Evolutionary conservation across 2,797 vertebrate genomes (phyloP).

Genomic region (Sebastes kiyomatsui): DNA sequence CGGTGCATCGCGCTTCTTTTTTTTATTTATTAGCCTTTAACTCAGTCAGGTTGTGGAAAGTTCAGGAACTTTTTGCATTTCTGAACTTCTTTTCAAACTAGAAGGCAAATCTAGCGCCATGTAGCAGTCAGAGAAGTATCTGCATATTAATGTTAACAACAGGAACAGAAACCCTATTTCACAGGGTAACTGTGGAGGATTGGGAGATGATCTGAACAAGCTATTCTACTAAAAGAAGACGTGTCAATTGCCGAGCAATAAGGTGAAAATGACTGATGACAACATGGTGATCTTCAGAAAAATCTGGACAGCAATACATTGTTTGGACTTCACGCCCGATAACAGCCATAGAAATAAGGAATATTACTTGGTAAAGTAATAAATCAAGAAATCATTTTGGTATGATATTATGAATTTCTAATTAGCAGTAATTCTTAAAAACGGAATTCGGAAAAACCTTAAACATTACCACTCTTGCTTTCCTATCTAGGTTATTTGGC

Average conservation of each 20-base stretch:
- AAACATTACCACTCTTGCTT: background rate
- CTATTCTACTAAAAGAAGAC: background rate
- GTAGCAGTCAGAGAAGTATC: no score
- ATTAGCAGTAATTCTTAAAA: background rate
- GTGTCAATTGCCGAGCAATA: background rate
- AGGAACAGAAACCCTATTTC: no score
- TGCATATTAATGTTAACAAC: background rate
- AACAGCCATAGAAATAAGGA: no score
- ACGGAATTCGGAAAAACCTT: background rate
- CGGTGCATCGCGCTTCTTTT: background rate
- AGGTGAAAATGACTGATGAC: no score
- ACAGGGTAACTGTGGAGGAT: background rate
- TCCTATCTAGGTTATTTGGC: background rate
- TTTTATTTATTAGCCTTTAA: slow-evolving; percentile 4
- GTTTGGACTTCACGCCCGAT: no score
- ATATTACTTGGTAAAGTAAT: no score
- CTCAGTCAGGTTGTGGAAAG: background rate
- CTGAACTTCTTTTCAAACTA: background rate
- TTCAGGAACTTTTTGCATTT: background rate
- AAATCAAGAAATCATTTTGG: no score
- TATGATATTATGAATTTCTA: no score
- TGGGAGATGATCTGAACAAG: background rate
- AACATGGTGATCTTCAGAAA: no score
- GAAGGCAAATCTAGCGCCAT: background rate
- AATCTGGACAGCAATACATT: no score